Percentiles rank a stretch among this genome's conserved stretches.
Evolutionary conservation across 1,140 invertebrate species (phyloP).

Genomic region (Macrosteles quadrilineatus): DNA sequence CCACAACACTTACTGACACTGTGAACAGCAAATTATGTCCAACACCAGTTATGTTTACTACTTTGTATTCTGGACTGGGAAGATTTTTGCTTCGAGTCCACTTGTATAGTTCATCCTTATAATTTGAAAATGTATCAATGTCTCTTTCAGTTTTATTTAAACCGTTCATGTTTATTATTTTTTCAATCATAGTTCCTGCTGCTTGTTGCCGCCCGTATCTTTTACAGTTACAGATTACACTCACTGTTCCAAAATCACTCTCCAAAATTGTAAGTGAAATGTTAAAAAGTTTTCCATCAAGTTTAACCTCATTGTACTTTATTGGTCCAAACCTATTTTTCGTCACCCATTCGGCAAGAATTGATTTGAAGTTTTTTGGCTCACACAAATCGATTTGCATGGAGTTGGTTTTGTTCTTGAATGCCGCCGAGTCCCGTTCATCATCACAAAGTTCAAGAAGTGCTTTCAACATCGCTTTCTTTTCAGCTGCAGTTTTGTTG

Average conservation of each 20-base stretch:
- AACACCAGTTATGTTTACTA: not conserved
- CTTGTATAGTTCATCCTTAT: not conserved
- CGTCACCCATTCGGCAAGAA: not conserved
- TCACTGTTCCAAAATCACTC: not conserved
- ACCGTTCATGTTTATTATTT: not conserved
- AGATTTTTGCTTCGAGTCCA: not conserved
- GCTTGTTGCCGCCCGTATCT: not conserved
- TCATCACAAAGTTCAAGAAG: not conserved
- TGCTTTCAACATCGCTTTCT: not conserved
- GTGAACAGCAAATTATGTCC: conserved; percentile 1
- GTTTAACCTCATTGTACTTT: not conserved
- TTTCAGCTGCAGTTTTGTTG: not conserved
- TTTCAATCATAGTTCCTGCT: not conserved
- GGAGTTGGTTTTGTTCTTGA: not conserved
- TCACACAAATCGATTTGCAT: not conserved
- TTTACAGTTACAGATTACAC: not conserved
- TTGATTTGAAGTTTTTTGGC: not conserved
- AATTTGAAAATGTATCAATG: not conserved
- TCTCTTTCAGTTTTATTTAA: not conserved
- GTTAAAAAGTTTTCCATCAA: not conserved
- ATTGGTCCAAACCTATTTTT: not conserved
- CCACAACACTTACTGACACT: not conserved
- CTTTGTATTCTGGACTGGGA: not conserved
- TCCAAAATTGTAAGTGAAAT: not conserved
- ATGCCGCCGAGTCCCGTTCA: not conserved